These are phyloP conservation scores for Eueremaeus valkanovi DNA, from an alignment of 2,888 invertebrate species.

Conservation along the genomic window DNA sequence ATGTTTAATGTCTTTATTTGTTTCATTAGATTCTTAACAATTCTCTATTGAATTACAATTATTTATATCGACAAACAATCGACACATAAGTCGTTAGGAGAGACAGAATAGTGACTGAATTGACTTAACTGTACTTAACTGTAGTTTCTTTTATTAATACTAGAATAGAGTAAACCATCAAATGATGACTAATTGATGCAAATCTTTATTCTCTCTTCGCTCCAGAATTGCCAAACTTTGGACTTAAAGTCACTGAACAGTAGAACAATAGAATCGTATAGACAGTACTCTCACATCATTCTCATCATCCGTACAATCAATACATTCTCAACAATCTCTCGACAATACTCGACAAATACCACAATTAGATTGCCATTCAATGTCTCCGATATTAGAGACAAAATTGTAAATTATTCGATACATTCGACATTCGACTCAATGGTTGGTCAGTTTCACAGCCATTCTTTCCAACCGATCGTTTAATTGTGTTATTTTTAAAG, in stretches of 20 bases:
- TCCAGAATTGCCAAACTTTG: conserved; percentile 35
- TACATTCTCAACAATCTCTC: neutral
- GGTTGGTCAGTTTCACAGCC: neutral
- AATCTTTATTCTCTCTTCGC: neutral
- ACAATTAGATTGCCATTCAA: neutral
- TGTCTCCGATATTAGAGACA: neutral
- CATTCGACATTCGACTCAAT: neutral
- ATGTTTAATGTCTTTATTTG: too few species aligned
- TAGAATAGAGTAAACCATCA: too few species aligned
- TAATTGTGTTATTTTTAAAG: neutral
- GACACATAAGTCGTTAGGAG: too few species aligned
- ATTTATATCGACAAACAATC: too few species aligned
- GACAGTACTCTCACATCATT: neutral
- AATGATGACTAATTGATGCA: neutral
- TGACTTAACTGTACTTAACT: too few species aligned
- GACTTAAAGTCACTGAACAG: conserved; percentile 16
- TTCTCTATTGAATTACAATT: too few species aligned
- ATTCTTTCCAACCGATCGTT: neutral
- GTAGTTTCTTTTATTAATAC: too few species aligned
- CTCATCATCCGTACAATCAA: neutral
- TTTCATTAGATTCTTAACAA: too few species aligned
- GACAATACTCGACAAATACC: neutral
- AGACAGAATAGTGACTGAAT: too few species aligned
- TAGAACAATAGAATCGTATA: too few species aligned
- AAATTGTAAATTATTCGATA: neutral